Conservation (phyloP, 2,113 vertebrate genomes). For the Epinephelus moara region DNA sequence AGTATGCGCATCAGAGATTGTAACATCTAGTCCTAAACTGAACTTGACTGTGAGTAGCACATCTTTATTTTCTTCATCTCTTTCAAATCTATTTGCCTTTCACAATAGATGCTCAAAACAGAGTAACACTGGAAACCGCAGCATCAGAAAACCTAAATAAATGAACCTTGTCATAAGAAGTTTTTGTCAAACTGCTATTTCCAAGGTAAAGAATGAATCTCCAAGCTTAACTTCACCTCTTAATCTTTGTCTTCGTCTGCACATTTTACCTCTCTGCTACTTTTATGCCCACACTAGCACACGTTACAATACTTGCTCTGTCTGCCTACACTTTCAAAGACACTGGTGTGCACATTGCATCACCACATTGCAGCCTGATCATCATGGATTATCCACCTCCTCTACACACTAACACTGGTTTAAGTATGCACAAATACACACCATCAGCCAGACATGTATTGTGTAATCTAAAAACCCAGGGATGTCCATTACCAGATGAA, state of each 20-base stretch:
- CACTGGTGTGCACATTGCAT: not conserved
- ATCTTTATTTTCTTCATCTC: too few species aligned
- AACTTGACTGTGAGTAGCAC: too few species aligned
- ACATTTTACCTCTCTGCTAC: not conserved
- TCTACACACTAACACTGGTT: not conserved
- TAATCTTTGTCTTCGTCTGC: not conserved
- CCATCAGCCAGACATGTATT: constrained; percentile 28
- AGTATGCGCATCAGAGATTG: too few species aligned
- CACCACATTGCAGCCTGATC: constrained; percentile 10
- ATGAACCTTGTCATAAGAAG: not conserved
- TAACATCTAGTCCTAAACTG: too few species aligned
- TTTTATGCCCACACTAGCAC: not conserved
- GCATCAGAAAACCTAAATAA: not conserved
- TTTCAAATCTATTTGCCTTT: not conserved
- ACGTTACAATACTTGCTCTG: not conserved
- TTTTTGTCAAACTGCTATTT: not conserved
- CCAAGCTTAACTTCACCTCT: not conserved
- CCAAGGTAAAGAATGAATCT: not conserved
- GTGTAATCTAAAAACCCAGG: constrained; percentile 54
- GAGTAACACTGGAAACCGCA: not conserved
- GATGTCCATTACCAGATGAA: constrained; percentile 63
- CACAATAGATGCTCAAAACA: not conserved
- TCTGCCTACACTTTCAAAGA: not conserved
- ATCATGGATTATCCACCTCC: constrained; percentile 21
- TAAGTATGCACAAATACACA: not conserved